Percentiles rank a stretch among this genome's conserved stretches.
These are phyloP conservation scores for Hormiphora californensis DNA, from an alignment of 37 sponge, comb jelly and placozoan genomes.

Conservation along the genomic window DNA sequence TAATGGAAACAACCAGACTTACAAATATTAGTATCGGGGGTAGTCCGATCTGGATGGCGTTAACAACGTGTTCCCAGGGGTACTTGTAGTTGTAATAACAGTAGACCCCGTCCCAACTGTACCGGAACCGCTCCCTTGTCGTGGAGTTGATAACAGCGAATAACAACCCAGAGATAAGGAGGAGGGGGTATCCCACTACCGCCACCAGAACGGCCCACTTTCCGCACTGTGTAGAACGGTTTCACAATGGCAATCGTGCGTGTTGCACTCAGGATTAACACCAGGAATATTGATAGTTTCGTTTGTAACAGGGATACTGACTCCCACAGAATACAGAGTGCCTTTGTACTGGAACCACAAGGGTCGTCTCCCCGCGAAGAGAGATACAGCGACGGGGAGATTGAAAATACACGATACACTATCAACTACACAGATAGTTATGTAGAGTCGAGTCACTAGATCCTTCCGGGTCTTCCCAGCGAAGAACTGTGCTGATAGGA, in stretches of 20 bases:
- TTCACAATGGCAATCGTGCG: slow-evolving; percentile 26
- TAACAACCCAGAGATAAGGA: not conserved
- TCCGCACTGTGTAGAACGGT: slow-evolving; percentile 16
- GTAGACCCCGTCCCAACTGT: slow-evolving; percentile 32
- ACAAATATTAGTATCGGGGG: slow-evolving; percentile 25
- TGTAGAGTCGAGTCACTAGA: slow-evolving; percentile 38
- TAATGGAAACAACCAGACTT: slow-evolving; percentile 1
- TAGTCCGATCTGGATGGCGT: not conserved
- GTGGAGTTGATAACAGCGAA: not conserved
- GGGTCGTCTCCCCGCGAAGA: not conserved
- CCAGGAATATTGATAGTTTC: slow-evolving; percentile 31
- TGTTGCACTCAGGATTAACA: slow-evolving; percentile 14
- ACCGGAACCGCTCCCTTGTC: slow-evolving; percentile 3
- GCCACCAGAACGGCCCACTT: not conserved
- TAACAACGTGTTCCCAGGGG: not conserved
- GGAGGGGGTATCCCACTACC: not conserved
- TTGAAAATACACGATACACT: not conserved
- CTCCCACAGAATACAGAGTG: slow-evolving; percentile 31
- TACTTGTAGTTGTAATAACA: slow-evolving; percentile 47
- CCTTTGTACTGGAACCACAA: not conserved
- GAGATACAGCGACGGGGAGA: slow-evolving; percentile 27
- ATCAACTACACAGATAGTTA: not conserved
- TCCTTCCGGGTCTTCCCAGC: not conserved
- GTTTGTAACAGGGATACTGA: not conserved
- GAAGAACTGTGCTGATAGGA: not conserved